Evolutionary conservation across 2,113 vertebrate genomes (phyloP), one percentile per base, ranked within the genome.

Genomic region (Cynopterus brachyotis): DNA sequence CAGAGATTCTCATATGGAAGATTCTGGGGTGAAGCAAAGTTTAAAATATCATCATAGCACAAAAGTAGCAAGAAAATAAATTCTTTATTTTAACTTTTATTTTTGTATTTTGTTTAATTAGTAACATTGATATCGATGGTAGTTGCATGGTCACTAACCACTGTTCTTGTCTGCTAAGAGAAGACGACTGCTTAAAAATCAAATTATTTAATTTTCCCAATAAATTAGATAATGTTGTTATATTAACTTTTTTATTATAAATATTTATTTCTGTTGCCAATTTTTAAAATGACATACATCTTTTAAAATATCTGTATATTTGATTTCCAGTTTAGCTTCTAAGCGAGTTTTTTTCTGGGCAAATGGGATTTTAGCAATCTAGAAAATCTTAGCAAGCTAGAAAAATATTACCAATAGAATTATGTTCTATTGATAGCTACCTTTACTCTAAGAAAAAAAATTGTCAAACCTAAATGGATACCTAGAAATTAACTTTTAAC

Each of bases 401-500:
- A 47, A 83, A 72, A 40, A 64, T 62, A 72, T 62, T 50, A 53
- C n/a, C 45, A 40, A 10, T 22, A 69, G 53, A 26, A 55, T 79
- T 42, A 62, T 80, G 13, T 70, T 87, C 73, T 93, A 76, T 75
- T 92, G 70, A 85, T 94, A 96, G 97, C 96, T 0, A 30, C 70
- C 72, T 97, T 88, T 89, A 82, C n/a, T 90, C 22, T 32, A 67
- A 42, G 40, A 4, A 70, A 66, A 70, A 82, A 94, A 55, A 69
- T 97, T 93, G 83, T 97, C 97, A 92, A 94, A 97, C 91, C 95
- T 97, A 91, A 97, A 57, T 88, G 57, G 84, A 93, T 70, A 91
- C 8, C 24, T 69, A 91, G 96, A 96, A 97, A 97, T 97, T 89
- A 93, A 40, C 57, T 69, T 95, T 82, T 19, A 50, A n/a, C 35